These are phyloP conservation scores for Pseudois nayaur DNA, from an alignment of 2,113 vertebrate genomes.

Conservation along the genomic window DNA sequence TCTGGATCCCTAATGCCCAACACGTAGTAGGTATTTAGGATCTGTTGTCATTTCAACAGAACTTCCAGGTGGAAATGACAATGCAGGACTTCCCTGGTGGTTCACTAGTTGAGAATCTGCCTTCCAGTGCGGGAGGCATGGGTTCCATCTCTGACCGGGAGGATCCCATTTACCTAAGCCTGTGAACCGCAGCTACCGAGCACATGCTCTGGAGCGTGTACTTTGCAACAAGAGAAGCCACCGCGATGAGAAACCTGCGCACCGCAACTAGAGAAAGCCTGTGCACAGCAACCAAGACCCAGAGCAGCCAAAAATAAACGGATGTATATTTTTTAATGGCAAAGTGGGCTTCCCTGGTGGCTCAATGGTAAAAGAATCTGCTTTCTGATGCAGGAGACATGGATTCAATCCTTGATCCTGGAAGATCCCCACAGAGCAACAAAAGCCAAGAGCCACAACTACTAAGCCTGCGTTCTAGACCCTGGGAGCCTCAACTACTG, in stretches of 20 bases:
- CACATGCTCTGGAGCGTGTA: not conserved
- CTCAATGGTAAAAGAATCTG: not conserved
- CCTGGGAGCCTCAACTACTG: not conserved
- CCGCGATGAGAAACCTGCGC: not conserved
- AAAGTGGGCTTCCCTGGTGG: not conserved
- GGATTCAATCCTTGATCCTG: not conserved
- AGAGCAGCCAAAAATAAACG: not conserved
- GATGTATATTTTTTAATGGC: not conserved
- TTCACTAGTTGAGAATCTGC: not conserved
- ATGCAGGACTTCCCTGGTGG: not conserved
- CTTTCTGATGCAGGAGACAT: not conserved
- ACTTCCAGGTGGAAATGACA: not conserved
- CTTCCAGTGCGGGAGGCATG: not conserved
- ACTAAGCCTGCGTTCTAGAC: not conserved
- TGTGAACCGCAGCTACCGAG: not conserved
- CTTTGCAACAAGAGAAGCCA: not conserved
- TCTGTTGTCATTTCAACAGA: not conserved
- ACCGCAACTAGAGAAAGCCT: not conserved
- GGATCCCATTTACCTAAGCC: not conserved
- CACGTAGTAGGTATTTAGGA: not conserved
- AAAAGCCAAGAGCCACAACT: not conserved
- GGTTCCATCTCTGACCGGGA: not conserved
- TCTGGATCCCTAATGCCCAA: not conserved
- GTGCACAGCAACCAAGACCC: not conserved
- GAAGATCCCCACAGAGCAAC: not conserved